Percentiles rank a stretch among this genome's conserved stretches.
Conservation (phyloP, 2,797 vertebrate species). For the Sebastes baramenuke region DNA sequence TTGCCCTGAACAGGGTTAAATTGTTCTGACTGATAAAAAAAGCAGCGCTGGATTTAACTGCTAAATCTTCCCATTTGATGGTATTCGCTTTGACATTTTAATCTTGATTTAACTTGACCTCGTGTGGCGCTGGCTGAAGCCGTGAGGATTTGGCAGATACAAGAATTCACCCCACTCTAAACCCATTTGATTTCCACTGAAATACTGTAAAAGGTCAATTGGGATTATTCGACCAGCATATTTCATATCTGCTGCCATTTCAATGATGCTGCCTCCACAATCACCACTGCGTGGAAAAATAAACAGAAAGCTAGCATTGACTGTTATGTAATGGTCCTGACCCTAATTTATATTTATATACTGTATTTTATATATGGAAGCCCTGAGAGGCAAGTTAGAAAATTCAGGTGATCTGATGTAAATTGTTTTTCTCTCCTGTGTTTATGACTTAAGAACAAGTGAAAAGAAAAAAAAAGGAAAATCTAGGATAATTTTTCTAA, state of each 20-base stretch:
- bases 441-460: not conserved
- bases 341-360: not conserved
- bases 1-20: conserved; percentile 58
- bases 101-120: conserved; percentile 68
- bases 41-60: conserved; percentile 49
- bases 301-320: not conserved
- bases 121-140: not conserved
- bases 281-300: conserved; percentile 36
- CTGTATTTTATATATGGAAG: not conserved
- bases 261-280: not conserved
- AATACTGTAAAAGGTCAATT: conserved; percentile 55
- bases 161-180: conserved; percentile 30
- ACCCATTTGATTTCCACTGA: conserved; percentile 38
- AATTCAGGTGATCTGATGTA: too few species aligned
- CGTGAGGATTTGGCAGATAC: conserved; percentile 32
- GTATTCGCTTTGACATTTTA: conserved; percentile 58
- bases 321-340: not conserved
- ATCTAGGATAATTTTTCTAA: too few species aligned
- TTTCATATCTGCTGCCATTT: not conserved
- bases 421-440: too few species aligned
- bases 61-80: conserved; percentile 58
- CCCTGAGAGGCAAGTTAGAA: not conserved
- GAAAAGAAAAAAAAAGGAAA: too few species aligned
- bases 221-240: conserved; percentile 25
- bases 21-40: conserved; percentile 53